These are phyloP conservation scores for Laothoe populi DNA, from an alignment of 2,888 invertebrate species.

Conservation along the genomic window DNA sequence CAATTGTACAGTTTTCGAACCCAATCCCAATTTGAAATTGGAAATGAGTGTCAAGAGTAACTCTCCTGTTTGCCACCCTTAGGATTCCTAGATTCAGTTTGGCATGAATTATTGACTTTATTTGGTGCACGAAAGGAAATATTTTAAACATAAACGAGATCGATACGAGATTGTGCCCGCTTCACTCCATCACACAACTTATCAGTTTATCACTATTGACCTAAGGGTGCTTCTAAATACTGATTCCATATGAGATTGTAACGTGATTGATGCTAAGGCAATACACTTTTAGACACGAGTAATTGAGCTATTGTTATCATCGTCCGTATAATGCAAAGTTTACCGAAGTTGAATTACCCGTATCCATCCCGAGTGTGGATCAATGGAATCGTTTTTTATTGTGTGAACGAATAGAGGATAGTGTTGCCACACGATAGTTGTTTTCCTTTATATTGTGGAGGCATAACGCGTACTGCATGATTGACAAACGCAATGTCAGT, in stretches of 20 bases:
- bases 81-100: no score
- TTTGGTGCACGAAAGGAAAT: no score
- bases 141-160: background rate
- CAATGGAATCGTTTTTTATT: slow-evolving; percentile 57
- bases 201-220: background rate
- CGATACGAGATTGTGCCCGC: background rate
- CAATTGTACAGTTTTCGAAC: no score
- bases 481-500: no score
- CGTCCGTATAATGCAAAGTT: slow-evolving; percentile 56
- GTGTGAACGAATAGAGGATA: slow-evolving; percentile 51
- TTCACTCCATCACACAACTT: background rate
- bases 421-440: slow-evolving; percentile 39
- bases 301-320: slow-evolving; percentile 75
- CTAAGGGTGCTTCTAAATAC: background rate
- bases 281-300: slow-evolving; percentile 63
- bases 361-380: slow-evolving; percentile 44
- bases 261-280: slow-evolving; percentile 66
- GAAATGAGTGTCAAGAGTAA: no score
- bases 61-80: no score
- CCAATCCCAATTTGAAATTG: no score
- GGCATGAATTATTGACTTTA: no score
- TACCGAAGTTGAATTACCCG: slow-evolving; percentile 55
- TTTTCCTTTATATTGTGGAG: no score
- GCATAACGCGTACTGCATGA: no score
- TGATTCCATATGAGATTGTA: slow-evolving; percentile 22